A percentile compares a stretch with the other conserved stretches of the same genome.
Evolutionary conservation across 1,140 invertebrate species (phyloP).

Genomic region (Danaus plexippus): DNA sequence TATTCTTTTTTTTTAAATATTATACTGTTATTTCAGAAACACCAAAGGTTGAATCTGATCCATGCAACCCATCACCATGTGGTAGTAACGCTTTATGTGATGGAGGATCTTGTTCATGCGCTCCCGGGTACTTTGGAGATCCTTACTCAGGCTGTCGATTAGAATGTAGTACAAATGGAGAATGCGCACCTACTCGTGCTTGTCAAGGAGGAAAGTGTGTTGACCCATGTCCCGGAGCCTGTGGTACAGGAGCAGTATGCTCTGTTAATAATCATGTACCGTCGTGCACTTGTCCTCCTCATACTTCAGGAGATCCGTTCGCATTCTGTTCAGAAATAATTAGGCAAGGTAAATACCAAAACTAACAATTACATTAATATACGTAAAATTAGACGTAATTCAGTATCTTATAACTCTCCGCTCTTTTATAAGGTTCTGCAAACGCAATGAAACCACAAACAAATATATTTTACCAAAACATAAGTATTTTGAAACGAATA

Average conservation of each 20-base stretch:
- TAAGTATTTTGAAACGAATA: too few relatives aligned
- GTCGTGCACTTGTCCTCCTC: constrained; percentile 78
- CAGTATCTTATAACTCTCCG: background rate
- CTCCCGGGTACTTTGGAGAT: constrained; percentile 76
- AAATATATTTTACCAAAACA: too few relatives aligned
- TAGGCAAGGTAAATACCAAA: constrained; percentile 61
- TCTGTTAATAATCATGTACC: constrained; percentile 81
- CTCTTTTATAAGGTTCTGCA: too few relatives aligned
- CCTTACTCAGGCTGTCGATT: constrained; percentile 78
- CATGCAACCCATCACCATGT: constrained; percentile 81
- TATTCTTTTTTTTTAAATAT: background rate
- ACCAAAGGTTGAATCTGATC: constrained; percentile 69
- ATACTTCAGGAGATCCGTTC: constrained; percentile 81
- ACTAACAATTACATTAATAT: background rate
- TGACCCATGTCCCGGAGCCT: constrained; percentile 82
- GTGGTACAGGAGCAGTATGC: constrained; percentile 80
- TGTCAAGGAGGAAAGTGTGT: constrained; percentile 83
- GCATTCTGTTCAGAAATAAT: constrained; percentile 75
- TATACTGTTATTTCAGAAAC: constrained; percentile 53
- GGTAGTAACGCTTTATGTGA: constrained; percentile 81
- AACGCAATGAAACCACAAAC: too few relatives aligned
- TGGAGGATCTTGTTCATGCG: constrained; percentile 74
- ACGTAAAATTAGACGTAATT: background rate
- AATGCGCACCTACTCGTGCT: constrained; percentile 76
- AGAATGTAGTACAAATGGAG: constrained; percentile 77